phyloP scores from a whole-genome alignment of 92 coral and sea anemone genomes.

The Epizoanthus fatuus region DNA sequence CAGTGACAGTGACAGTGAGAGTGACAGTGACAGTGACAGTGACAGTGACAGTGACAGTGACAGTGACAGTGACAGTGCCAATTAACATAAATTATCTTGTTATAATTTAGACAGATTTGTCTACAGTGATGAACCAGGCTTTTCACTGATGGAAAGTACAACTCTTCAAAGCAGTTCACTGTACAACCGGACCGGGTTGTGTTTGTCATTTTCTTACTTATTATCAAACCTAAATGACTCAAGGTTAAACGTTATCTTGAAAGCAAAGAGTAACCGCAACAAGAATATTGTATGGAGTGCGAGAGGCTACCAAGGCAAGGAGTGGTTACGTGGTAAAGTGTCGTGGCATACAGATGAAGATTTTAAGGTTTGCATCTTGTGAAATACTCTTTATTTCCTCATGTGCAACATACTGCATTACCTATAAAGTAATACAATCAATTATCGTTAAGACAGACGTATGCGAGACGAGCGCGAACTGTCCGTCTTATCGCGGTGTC shows the following conservation, averaged over 20 bases:
- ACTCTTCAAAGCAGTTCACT: conserved; percentile 48
- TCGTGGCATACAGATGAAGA: conserved; percentile 43
- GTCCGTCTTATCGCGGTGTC: no score
- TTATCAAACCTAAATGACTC: conserved; percentile 65
- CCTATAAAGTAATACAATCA: no score
- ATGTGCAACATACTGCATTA: background rate
- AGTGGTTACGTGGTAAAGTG: conserved; percentile 74
- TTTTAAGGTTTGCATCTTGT: conserved; percentile 59
- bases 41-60: no score
- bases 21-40: no score
- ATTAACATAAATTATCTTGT: no score
- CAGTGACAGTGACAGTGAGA: no score
- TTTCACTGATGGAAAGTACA: conserved; percentile 65
- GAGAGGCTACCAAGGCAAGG: conserved; percentile 73
- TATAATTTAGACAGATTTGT: background rate
- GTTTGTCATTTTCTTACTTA: conserved; percentile 61
- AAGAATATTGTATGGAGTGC: conserved; percentile 66
- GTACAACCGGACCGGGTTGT: conserved; percentile 61
- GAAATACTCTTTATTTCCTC: no score
- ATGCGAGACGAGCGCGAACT: no score
- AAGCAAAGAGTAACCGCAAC: conserved; percentile 40
- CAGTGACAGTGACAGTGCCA: no score
- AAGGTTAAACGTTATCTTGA: conserved; percentile 47
- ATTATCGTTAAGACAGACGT: no score
- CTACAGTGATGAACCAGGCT: conserved; percentile 5